These are phyloP conservation scores for Prionailurus bengalensis DNA, from an alignment of 2,113 vertebrate species.

Conservation along the genomic window DNA sequence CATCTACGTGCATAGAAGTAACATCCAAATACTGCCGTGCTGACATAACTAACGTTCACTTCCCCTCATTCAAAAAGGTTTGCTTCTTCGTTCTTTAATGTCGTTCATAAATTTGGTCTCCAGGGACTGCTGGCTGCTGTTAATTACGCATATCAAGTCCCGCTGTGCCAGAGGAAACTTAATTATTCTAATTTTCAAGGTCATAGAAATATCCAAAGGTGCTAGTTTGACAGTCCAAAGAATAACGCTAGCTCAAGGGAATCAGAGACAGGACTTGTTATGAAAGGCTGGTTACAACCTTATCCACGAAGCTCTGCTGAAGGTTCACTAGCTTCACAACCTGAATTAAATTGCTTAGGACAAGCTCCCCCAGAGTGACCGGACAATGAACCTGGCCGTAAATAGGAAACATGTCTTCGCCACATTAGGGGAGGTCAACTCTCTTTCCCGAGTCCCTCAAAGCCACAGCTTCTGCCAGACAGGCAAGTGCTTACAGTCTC, in stretches of 20 bases:
- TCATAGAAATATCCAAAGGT: constrained; percentile 76
- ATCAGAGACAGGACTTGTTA: constrained; percentile 19
- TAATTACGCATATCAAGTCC: constrained; percentile 75
- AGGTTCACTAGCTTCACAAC: background rate
- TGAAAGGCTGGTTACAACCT: constrained; percentile 55
- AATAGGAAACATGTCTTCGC: background rate
- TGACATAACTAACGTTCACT: background rate
- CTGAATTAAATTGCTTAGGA: constrained; percentile 16
- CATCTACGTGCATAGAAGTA: background rate
- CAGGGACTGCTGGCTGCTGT: constrained; percentile 51
- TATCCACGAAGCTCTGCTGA: background rate
- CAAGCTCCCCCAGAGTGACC: background rate
- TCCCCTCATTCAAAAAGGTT: constrained; percentile 9
- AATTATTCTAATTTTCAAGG: constrained; percentile 83
- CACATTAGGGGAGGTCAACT: background rate
- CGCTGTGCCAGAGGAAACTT: constrained; percentile 70
- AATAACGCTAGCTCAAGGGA: constrained; percentile 52
- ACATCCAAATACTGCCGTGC: background rate
- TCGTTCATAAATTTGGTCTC: constrained; percentile 42
- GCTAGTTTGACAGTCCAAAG: constrained; percentile 60
- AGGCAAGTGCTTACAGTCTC: background rate
- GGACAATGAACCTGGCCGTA: background rate
- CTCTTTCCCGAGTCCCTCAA: background rate
- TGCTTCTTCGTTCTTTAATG: constrained; percentile 59
- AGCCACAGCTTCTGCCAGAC: background rate